Evolutionary conservation across 2,888 invertebrate genomes (phyloP).

Genomic region (Drosophila affinis): DNA sequence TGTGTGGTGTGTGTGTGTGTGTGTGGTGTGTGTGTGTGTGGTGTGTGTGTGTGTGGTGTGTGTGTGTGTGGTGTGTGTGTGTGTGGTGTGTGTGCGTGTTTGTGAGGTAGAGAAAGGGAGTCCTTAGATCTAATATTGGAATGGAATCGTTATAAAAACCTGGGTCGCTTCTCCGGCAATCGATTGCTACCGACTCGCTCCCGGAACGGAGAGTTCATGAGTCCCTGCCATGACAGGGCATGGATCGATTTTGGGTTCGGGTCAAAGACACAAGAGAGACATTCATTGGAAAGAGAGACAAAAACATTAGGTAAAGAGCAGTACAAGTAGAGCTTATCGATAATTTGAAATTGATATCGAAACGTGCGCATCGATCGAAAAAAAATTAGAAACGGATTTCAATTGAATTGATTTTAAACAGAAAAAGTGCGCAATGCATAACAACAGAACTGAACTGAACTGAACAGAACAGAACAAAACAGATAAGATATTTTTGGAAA

Average conservation of each 20-base stretch:
- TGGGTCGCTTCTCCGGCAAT: slow-evolving; percentile 92
- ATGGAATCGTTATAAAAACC: slow-evolving; percentile 85
- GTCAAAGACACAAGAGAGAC: slow-evolving; percentile 10
- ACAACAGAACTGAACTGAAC: slow-evolving; percentile 1
- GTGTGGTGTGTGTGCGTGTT: slow-evolving; percentile 16
- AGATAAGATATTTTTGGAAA: slow-evolving; percentile 20
- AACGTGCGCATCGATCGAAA: slow-evolving; percentile 17
- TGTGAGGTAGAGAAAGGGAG: slow-evolving; percentile 7
- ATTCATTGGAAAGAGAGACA: slow-evolving; percentile 37
- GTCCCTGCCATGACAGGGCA: slow-evolving; percentile 83
- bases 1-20: slow-evolving; percentile 17
- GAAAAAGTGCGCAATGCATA: slow-evolving; percentile 38
- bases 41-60: slow-evolving; percentile 15
- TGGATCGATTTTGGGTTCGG: slow-evolving; percentile 7
- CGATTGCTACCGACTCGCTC: slow-evolving; percentile 95
- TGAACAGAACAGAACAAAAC: background rate
- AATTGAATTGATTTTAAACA: background rate
- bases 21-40: slow-evolving; percentile 17
- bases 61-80: slow-evolving; percentile 23
- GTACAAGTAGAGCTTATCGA: slow-evolving; percentile 7
- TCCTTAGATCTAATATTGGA: slow-evolving; percentile 46
- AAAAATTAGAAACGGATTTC: slow-evolving; percentile 1
- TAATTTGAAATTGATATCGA: slow-evolving; percentile 11
- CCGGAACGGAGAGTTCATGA: slow-evolving; percentile 92
- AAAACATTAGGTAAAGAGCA: slow-evolving; percentile 29